A percentile compares a stretch with the other conserved stretches of the same genome.
These are phyloP conservation scores for Cettia cetti DNA, from an alignment of 2,113 vertebrate species.

Conservation along the genomic window DNA sequence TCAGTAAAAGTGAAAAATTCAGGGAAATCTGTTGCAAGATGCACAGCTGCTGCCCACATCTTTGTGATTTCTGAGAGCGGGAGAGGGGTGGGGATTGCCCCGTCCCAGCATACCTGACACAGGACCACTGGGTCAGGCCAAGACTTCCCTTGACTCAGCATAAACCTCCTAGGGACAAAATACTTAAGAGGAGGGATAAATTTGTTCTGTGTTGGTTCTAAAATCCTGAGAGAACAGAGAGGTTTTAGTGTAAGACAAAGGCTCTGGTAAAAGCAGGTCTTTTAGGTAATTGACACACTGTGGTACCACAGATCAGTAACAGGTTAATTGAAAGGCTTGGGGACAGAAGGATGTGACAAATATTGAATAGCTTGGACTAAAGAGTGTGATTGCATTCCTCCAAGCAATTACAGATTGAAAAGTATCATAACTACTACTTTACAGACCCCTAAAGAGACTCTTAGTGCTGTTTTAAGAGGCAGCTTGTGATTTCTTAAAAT, in stretches of 20 bases:
- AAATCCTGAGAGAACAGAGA: not conserved
- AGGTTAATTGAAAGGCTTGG: not conserved
- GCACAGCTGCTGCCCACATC: not conserved
- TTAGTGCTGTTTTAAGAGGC: not conserved
- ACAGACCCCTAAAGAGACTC: not conserved
- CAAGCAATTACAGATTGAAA: not conserved
- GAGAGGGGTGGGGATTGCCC: not conserved
- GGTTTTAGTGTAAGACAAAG: not conserved
- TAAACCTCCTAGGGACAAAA: not conserved
- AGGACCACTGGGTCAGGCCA: not conserved
- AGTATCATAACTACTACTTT: not conserved
- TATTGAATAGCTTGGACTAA: not conserved
- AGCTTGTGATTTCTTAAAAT: not conserved
- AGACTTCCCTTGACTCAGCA: not conserved
- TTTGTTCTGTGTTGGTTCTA: not conserved
- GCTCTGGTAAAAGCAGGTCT: not conserved
- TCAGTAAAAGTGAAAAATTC: not conserved
- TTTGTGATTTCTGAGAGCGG: not conserved
- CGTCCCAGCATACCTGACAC: not conserved
- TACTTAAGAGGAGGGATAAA: not conserved
- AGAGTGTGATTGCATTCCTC: not conserved
- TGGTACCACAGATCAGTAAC: accelerated
- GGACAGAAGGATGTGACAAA: not conserved
- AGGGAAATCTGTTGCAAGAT: no score
- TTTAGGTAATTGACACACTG: accelerated